Conservation (phyloP, 2,797 vertebrate species). For the Sebastes iracundus region DNA sequence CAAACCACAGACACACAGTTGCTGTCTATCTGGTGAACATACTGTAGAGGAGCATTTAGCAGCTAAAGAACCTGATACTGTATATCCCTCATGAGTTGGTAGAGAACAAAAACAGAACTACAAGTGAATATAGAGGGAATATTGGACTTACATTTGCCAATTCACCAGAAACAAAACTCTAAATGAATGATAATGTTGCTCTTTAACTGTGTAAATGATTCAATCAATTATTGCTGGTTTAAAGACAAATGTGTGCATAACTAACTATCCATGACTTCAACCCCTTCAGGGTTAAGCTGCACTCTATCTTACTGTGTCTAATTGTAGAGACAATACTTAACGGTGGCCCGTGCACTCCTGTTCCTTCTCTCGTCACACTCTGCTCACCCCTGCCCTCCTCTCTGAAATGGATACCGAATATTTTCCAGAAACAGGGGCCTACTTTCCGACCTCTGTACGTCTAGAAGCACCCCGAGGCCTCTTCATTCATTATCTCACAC, state of each 20-base stretch:
- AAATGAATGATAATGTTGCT: neutral
- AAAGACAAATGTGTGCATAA: neutral
- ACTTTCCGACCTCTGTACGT: slow-evolving; percentile 60
- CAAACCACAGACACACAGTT: neutral
- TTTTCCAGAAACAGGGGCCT: slow-evolving; percentile 66
- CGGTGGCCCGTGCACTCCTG: slow-evolving; percentile 11
- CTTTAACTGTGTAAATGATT: neutral
- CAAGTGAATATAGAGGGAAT: neutral
- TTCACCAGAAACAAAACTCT: neutral
- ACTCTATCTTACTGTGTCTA: neutral
- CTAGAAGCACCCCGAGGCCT: slow-evolving; percentile 51
- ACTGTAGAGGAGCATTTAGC: neutral
- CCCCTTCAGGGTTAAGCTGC: neutral
- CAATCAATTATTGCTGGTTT: neutral
- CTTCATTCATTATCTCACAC: slow-evolving; percentile 37
- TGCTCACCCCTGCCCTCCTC: slow-evolving; percentile 53
- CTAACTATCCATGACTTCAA: neutral
- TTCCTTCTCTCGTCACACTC: slow-evolving; percentile 46
- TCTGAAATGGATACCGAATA: slow-evolving; percentile 69
- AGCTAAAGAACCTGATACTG: neutral
- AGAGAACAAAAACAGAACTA: neutral
- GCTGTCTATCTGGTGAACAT: neutral
- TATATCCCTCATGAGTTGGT: neutral
- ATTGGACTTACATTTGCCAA: neutral
- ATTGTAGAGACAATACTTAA: slow-evolving; percentile 23